These are phyloP conservation scores for Danionella dracula DNA, from an alignment of 2,797 vertebrate genomes.

Conservation along the genomic window DNA sequence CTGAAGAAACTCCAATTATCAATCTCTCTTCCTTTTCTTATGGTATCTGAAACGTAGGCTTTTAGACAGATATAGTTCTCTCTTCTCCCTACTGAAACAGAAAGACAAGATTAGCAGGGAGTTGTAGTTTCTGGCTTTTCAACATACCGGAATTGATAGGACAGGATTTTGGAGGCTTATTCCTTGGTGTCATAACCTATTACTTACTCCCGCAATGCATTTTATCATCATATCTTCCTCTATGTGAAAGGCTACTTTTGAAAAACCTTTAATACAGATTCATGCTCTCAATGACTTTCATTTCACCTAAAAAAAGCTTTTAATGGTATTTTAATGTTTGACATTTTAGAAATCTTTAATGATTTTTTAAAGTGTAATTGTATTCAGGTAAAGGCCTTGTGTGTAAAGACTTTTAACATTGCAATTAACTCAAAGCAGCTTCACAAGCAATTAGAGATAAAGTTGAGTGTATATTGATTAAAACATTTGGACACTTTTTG, in stretches of 20 bases:
- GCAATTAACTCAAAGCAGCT: too few relatives aligned
- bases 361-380: too few relatives aligned
- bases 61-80: slow-evolving; percentile 46
- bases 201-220: slow-evolving; percentile 29
- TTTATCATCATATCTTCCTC: slow-evolving; percentile 10
- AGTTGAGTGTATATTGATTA: too few relatives aligned
- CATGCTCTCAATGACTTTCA: slow-evolving; percentile 13
- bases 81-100: slow-evolving; percentile 26
- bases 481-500: too few relatives aligned
- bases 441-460: too few relatives aligned
- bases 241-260: not conserved
- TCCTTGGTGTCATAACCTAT: slow-evolving; percentile 31
- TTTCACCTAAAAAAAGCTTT: too few relatives aligned
- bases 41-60: slow-evolving; percentile 39
- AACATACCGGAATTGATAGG: slow-evolving; percentile 29
- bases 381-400: too few relatives aligned
- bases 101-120: slow-evolving; percentile 48
- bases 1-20: slow-evolving; percentile 45
- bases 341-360: too few relatives aligned
- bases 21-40: slow-evolving; percentile 53
- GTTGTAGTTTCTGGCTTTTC: slow-evolving; percentile 36
- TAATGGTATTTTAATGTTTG: too few relatives aligned
- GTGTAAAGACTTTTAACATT: too few relatives aligned
- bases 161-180: slow-evolving; percentile 17
- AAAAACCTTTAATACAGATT: slow-evolving; percentile 3